These are phyloP conservation scores for Patiria miniata DNA, from an alignment of 35 echinoderm and acorn worm species.

Conservation along the genomic window DNA sequence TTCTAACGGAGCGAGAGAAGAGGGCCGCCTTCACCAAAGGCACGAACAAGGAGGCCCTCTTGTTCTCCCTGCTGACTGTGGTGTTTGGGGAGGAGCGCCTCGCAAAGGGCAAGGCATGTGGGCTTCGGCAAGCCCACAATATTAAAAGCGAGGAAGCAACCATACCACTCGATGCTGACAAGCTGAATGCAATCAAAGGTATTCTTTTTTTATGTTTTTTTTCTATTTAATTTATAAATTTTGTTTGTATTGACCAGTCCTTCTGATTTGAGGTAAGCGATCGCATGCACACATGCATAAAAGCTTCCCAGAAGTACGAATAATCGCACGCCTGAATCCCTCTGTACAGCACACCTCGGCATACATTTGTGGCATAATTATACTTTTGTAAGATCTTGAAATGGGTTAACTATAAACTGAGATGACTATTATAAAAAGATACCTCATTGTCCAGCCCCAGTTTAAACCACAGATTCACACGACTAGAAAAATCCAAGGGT, in stretches of 20 bases:
- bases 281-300: too few relatives aligned
- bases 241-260: too few relatives aligned
- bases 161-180: neutral
- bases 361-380: too few relatives aligned
- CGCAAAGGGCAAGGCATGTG: neutral
- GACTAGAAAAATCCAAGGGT: too few relatives aligned
- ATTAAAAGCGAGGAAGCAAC: neutral
- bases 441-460: neutral
- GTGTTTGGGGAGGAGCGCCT: neutral
- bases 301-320: neutral
- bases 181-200: neutral
- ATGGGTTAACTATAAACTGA: neutral
- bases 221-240: neutral
- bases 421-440: neutral
- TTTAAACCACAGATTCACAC: too few relatives aligned
- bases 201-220: neutral
- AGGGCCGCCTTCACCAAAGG: neutral
- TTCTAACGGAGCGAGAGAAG: neutral
- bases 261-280: neutral
- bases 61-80: neutral
- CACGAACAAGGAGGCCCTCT: neutral
- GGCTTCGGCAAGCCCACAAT: neutral
- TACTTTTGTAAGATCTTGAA: too few relatives aligned
- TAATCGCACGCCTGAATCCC: too few relatives aligned
- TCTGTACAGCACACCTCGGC: too few relatives aligned